Percentiles rank a stretch among this genome's conserved stretches.
These are phyloP conservation scores for Rhopalosiphum nymphaeae DNA, from an alignment of 2,888 invertebrate species.

Conservation along the genomic window DNA sequence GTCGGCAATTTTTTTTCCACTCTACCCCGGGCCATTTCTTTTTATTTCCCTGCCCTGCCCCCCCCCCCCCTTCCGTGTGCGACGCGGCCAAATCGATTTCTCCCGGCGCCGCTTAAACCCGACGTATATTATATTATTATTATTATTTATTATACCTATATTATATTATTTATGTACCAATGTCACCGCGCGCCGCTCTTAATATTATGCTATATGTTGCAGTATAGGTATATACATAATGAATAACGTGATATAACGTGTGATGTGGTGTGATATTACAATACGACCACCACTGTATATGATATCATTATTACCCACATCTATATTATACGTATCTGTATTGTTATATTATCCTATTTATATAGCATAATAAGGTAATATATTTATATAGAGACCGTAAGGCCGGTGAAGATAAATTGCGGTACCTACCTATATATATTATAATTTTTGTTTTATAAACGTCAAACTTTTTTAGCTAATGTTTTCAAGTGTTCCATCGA, in stretches of 20 bases:
- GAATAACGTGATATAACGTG: not conserved
- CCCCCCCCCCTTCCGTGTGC: not conserved
- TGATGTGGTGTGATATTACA: constrained; percentile 4
- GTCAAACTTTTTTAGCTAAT: not conserved
- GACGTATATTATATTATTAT: not conserved
- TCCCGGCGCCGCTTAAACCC: not conserved
- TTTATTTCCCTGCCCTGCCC: not conserved
- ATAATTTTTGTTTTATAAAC: not conserved
- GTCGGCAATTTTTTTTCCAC: not conserved
- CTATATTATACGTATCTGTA: not conserved
- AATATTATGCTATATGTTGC: not conserved
- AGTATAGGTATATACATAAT: not conserved
- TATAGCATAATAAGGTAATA: not conserved
- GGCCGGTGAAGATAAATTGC: not conserved
- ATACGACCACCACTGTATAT: not conserved
- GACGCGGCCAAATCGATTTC: constrained; percentile 55
- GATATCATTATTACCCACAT: not conserved
- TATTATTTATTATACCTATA: too few relatives aligned
- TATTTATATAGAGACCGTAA: not conserved
- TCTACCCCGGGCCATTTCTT: constrained; percentile 25
- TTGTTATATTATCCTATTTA: not conserved
- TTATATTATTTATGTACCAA: constrained; percentile 6
- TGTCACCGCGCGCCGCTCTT: constrained; percentile 25
- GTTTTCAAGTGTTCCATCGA: not conserved
- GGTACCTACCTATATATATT: not conserved